Conservation (phyloP, 2,888 invertebrate species). For the Polylopha cassiicola region DNA sequence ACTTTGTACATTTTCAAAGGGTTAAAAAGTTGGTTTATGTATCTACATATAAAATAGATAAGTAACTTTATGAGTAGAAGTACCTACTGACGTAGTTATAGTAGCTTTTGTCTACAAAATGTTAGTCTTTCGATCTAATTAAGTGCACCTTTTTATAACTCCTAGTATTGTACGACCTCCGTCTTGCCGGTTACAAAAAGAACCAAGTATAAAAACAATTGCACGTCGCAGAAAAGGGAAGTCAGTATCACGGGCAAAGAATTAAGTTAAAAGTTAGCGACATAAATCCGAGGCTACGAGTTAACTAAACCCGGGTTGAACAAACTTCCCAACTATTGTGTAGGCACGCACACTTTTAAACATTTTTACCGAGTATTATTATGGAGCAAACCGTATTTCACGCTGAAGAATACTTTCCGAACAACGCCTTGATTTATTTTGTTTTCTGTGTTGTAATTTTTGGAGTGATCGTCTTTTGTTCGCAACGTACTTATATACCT, state of each 20-base stretch:
- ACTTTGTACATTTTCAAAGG: too few species aligned
- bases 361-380: conserved; percentile 9
- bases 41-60: too few species aligned
- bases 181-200: conserved; percentile 11
- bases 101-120: not conserved
- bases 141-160: not conserved
- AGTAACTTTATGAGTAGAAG: too few species aligned
- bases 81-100: too few species aligned
- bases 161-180: conserved; percentile 1
- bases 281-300: conserved; percentile 62
- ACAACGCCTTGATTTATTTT: not conserved
- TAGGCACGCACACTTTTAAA: conserved; percentile 26
- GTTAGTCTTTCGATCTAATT: conserved; percentile 3
- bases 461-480: not conserved
- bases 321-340: conserved; percentile 53
- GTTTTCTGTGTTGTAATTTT: not conserved
- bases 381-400: not conserved
- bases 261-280: conserved; percentile 53
- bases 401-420: not conserved
- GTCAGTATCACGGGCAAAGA: conserved; percentile 48
- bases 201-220: conserved; percentile 45
- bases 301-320: conserved; percentile 62
- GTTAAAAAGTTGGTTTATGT: too few species aligned
- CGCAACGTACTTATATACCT: not conserved
- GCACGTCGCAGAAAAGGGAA: conserved; percentile 46